These are phyloP conservation scores for Drosophila tanythrix DNA, from an alignment of 2,888 invertebrate species.

Conservation along the genomic window DNA sequence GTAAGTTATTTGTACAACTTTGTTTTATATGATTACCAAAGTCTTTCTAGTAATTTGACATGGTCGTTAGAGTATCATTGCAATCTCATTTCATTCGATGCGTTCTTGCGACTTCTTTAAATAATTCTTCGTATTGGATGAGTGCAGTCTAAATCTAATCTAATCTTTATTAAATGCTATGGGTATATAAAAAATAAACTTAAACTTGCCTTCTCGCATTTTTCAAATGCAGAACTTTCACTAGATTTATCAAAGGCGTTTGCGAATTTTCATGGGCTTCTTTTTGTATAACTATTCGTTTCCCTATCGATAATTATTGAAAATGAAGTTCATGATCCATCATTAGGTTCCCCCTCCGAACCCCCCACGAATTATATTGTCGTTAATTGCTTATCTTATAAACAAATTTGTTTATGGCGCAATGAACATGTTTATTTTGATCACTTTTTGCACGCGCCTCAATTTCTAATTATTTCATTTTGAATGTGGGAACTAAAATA, in stretches of 20 bases:
- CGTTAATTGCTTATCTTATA: constrained; percentile 3
- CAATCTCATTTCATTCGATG: neutral
- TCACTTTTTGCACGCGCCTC: neutral
- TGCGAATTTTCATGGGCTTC: neutral
- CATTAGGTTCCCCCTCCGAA: neutral
- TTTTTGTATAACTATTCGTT: neutral
- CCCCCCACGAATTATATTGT: neutral
- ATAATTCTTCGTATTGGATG: neutral
- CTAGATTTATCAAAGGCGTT: neutral
- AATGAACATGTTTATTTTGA: constrained; percentile 5
- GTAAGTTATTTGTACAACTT: constrained; percentile 18
- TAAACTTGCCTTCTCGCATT: neutral
- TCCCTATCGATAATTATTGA: neutral
- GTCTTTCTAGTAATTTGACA: constrained; percentile 18
- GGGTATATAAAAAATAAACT: neutral
- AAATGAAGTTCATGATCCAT: neutral
- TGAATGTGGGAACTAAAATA: neutral
- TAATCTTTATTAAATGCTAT: too few species aligned
- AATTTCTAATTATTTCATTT: neutral
- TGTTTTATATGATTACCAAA: constrained; percentile 29
- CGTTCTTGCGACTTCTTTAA: neutral
- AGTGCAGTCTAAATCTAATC: neutral
- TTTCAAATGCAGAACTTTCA: neutral
- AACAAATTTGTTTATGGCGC: neutral
- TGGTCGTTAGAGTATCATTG: neutral